Percentiles rank a stretch among this genome's conserved stretches.
phyloP scores from a whole-genome alignment of 2,888 invertebrate species.

The Quadroppia sp. region DNA sequence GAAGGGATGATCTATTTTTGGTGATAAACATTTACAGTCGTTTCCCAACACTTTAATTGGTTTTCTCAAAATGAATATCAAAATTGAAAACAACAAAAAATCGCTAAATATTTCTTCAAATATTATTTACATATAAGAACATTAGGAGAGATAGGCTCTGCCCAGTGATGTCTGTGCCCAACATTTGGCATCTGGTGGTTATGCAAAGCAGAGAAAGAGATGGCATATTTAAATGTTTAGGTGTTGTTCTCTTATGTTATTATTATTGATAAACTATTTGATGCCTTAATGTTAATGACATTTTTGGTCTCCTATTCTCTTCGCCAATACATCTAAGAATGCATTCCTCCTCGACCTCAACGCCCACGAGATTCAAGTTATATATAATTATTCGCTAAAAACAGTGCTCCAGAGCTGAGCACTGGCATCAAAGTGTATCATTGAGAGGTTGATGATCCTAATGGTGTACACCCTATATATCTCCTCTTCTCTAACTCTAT shows the following conservation, averaged over 20 bases:
- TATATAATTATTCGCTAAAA: slow-evolving; percentile 8
- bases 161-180: background rate
- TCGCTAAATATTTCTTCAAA: background rate
- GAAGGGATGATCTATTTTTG: background rate
- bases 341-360: slow-evolving; percentile 11
- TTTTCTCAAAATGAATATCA: background rate
- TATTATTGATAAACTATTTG: slow-evolving; percentile 8
- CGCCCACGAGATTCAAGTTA: slow-evolving; percentile 29
- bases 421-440: slow-evolving; percentile 31
- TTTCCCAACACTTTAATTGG: background rate
- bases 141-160: background rate
- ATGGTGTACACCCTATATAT: slow-evolving; percentile 6
- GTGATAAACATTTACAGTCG: too few species aligned
- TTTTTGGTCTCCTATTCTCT: slow-evolving; percentile 11
- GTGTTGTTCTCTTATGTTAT: slow-evolving; percentile 26
- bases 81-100: background rate
- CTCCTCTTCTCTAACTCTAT: background rate
- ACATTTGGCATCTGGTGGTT: slow-evolving; percentile 1
- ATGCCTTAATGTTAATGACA: slow-evolving; percentile 31
- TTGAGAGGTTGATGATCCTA: slow-evolving; percentile 33
- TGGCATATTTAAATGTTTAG: slow-evolving; percentile 32
- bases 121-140: background rate
- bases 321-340: slow-evolving; percentile 1
- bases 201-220: background rate
- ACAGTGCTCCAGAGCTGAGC: background rate